Evolutionary conservation across 1,140 invertebrate species (phyloP).

Genomic region (Grapholita molesta): DNA sequence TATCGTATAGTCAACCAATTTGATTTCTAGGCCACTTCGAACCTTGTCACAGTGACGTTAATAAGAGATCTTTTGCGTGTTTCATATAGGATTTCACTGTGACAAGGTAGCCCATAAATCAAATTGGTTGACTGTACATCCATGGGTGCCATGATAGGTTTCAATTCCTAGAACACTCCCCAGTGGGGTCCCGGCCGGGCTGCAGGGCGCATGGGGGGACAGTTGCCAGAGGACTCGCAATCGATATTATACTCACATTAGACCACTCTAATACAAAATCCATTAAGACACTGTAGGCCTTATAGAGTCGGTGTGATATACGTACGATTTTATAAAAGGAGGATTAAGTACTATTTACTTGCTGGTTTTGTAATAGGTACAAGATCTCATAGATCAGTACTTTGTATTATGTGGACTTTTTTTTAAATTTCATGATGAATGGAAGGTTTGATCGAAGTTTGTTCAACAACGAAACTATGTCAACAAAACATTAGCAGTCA

Average conservation of each 20-base stretch:
- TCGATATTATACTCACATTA: conserved; percentile 49
- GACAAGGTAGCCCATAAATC: too few species aligned
- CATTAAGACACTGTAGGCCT: background rate
- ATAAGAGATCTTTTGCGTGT: too few species aligned
- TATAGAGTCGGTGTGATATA: too few species aligned
- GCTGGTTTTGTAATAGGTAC: too few species aligned
- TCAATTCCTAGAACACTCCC: background rate
- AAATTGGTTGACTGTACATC: background rate
- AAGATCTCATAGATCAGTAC: too few species aligned
- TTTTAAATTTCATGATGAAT: background rate
- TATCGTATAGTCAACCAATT: too few species aligned
- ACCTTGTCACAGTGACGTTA: too few species aligned
- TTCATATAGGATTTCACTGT: too few species aligned
- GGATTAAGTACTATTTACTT: too few species aligned
- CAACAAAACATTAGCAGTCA: background rate
- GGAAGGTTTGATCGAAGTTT: background rate
- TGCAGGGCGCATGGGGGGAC: conserved; percentile 48
- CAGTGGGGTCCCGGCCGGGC: conserved; percentile 26
- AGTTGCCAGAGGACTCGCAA: conserved; percentile 47
- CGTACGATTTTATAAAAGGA: too few species aligned
- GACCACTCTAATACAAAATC: background rate
- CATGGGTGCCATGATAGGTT: background rate
- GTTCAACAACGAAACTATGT: background rate
- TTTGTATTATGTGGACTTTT: background rate
- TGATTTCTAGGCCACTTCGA: too few species aligned